A percentile compares a stretch with the other conserved stretches of the same genome.
These are phyloP conservation scores for Octodon degus DNA, from an alignment of 2,113 vertebrate species.

Conservation along the genomic window DNA sequence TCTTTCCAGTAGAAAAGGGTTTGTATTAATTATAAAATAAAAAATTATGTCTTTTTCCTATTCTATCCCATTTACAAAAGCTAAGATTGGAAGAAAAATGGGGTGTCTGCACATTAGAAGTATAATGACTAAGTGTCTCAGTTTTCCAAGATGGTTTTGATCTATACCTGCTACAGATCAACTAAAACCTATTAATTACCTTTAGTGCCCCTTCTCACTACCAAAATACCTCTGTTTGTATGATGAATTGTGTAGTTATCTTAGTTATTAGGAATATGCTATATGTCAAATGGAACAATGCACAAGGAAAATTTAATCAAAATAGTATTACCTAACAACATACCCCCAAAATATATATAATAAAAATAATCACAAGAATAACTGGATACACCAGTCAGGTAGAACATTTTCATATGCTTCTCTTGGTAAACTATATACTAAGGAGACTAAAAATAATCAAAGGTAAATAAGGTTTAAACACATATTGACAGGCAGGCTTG, in stretches of 20 bases:
- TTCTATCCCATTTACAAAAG: slow-evolving; percentile 20
- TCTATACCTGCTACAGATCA: neutral
- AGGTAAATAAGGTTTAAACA: slow-evolving; percentile 28
- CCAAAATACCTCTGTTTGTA: neutral
- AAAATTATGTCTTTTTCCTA: neutral
- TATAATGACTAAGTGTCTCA: neutral
- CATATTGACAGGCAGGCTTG: neutral
- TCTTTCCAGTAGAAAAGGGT: neutral
- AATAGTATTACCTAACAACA: neutral
- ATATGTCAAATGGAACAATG: neutral
- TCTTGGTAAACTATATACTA: slow-evolving; percentile 25
- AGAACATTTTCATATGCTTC: neutral
- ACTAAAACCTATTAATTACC: neutral
- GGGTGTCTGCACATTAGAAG: neutral
- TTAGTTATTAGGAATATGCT: neutral
- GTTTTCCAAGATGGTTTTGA: neutral
- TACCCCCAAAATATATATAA: slow-evolving; percentile 5
- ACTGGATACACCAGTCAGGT: neutral
- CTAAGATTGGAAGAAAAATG: slow-evolving; percentile 17
- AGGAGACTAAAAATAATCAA: neutral
- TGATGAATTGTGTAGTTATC: neutral
- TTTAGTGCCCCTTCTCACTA: neutral
- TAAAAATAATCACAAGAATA: slow-evolving; percentile 5
- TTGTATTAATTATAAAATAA: neutral
- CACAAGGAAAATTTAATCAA: neutral